Evolutionary conservation across 2,113 vertebrate genomes (phyloP).

Genomic region (Clarias batrachus): DNA sequence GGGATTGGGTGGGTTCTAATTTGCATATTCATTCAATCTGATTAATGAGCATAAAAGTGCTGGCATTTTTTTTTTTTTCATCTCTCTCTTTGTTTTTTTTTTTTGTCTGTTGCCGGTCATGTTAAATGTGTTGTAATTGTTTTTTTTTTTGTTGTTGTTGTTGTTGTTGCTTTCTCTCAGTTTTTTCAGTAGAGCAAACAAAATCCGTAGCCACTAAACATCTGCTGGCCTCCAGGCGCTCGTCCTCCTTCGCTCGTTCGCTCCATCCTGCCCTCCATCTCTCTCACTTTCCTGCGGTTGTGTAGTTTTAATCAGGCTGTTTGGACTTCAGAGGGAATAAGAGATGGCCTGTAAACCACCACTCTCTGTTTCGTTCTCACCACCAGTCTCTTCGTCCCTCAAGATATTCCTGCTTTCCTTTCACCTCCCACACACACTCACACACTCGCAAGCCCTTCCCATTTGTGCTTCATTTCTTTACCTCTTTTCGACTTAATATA

Average conservation of each 20-base stretch:
- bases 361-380: background rate
- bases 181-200: slow-evolving; percentile 22
- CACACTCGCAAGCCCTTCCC: slow-evolving; percentile 42
- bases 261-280: slow-evolving; percentile 68
- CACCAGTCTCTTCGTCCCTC: slow-evolving; percentile 21
- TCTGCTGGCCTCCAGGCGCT: slow-evolving; percentile 23
- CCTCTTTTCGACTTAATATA: background rate
- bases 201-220: background rate
- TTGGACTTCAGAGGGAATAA: slow-evolving; percentile 53
- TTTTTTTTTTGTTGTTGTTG: background rate
- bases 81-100: background rate
- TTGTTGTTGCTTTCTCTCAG: background rate
- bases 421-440: slow-evolving; percentile 59
- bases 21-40: background rate
- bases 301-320: slow-evolving; percentile 73
- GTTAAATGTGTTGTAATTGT: background rate
- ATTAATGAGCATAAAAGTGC: background rate
- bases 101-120: background rate
- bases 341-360: slow-evolving; percentile 37
- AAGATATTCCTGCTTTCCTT: slow-evolving; percentile 57
- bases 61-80: too few species aligned
- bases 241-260: slow-evolving; percentile 49
- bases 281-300: slow-evolving; percentile 71
- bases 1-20: background rate
- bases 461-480: slow-evolving; percentile 5